Base-by-base conservation (phyloP, 2,888 invertebrate genomes). In the Ormyrus labotus region DNA sequence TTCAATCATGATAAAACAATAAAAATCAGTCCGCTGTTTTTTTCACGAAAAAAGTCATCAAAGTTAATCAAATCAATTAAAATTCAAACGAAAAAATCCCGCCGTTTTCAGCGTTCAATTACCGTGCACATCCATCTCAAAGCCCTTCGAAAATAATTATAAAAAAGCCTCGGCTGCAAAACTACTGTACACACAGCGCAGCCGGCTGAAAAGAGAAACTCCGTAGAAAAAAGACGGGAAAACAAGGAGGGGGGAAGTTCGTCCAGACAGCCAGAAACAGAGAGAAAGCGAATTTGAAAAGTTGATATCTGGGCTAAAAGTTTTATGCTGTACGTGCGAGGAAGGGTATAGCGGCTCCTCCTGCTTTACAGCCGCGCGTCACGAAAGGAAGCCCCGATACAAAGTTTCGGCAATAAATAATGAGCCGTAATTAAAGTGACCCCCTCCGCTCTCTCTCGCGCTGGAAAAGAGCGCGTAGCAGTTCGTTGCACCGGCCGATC, bases 351-450 rank as follows among this genome's bases (percentile, higher is more conserved):
- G 34, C 50, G 8, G 73, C 76, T 19, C 19, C 19, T 19, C 19
- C 19, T 19, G 79, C 72, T 84, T 85, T 85, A 85, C 84, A 83
- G 77, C 81, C 80, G 72, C 78, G 80, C 80, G 81, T 84, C 84
- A 84, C 84, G 85, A 83, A 85, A 83, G 82, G 83, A 83, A 74
- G 75, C 58, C 48, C 71, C 77, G 80, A 82, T 82, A 84, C 83
- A 84, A 84, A 85, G 81, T 85, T 84, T 81, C 78, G 82, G 86
- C 84, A 85, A 86, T 88, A 87, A 88, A 88, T 88, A 88, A 88
- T 85, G 82, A 83, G 84, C 83, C 76, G 86, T 84, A 87, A 88
- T 87, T 87, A 87, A 86, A 86, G 84, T 77, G 80, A n/a, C 19
- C 75, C 60, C 51, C 6, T 11, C 57, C 11, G 4, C 11, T 34